These are phyloP conservation scores for Vireo griseus DNA, from an alignment of 2,797 vertebrate species.

Conservation along the genomic window DNA sequence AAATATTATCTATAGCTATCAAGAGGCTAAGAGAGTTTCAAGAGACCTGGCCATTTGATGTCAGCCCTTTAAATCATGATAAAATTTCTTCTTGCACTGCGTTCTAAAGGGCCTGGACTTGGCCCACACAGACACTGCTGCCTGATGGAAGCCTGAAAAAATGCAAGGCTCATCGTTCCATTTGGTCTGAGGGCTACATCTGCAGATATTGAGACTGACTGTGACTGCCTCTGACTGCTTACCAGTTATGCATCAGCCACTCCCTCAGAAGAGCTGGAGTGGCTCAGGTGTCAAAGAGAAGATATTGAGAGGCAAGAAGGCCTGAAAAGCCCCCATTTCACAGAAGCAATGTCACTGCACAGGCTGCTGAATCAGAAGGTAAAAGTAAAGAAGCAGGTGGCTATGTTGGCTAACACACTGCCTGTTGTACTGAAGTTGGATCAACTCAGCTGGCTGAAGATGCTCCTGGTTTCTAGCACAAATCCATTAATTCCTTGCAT, in stretches of 20 bases:
- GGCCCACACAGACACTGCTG: not conserved
- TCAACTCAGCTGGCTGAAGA: not conserved
- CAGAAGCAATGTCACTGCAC: not conserved
- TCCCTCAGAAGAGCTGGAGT: not conserved
- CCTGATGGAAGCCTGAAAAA: not conserved
- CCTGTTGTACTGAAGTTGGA: not conserved
- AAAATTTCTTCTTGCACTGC: conserved; percentile 23
- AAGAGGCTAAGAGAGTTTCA: not conserved
- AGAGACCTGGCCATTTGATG: not conserved
- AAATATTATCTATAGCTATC: conserved; percentile 18
- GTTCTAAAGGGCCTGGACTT: not conserved
- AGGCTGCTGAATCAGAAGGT: not conserved
- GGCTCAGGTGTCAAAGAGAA: not conserved
- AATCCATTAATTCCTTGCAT: not conserved
- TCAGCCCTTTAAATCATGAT: conserved; percentile 4
- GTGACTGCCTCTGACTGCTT: not conserved
- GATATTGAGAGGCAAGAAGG: not conserved
- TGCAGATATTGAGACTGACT: not conserved
- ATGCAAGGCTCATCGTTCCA: not conserved
- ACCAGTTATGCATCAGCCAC: not conserved
- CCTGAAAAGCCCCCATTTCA: not conserved
- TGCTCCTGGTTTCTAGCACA: not conserved
- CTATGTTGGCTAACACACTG: not conserved
- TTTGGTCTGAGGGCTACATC: not conserved
- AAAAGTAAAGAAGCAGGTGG: not conserved